Evolutionary conservation across 2,888 invertebrate genomes (phyloP).

Genomic region (Macrosiphum euphorbiae): DNA sequence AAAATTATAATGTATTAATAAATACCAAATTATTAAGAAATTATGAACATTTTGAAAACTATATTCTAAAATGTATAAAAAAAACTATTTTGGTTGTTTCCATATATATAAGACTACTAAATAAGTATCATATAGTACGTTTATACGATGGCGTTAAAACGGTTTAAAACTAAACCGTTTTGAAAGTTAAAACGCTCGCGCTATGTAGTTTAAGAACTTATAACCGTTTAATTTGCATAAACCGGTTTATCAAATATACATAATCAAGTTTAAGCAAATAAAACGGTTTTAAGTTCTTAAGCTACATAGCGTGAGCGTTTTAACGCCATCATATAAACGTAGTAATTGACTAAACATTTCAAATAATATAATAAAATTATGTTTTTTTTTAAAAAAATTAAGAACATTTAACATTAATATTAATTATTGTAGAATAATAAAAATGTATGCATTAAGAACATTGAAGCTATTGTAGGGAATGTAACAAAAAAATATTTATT

Average conservation of each 20-base stretch:
- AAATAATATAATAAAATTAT: background rate
- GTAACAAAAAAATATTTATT: background rate
- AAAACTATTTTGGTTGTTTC: background rate
- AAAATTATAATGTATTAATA: conserved; percentile 4
- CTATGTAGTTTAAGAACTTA: no score
- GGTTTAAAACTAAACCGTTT: no score
- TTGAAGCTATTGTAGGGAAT: background rate
- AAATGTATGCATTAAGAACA: background rate
- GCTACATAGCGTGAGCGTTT: no score
- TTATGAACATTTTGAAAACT: background rate
- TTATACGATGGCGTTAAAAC: no score
- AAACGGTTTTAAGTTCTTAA: no score
- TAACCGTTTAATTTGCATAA: no score
- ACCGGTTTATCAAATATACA: no score
- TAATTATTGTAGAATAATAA: background rate
- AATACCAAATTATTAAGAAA: background rate
- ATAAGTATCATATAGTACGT: background rate
- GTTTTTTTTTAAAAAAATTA: background rate
- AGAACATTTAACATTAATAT: background rate
- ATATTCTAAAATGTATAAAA: background rate
- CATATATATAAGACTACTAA: background rate
- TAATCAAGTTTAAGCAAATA: no score
- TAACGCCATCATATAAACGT: no score
- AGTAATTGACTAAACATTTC: background rate
- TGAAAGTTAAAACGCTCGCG: no score